Evolutionary conservation across 2,797 vertebrate species (phyloP), one percentile per base, ranked within the genome.

Genomic region (Sebastes oblongus): DNA sequence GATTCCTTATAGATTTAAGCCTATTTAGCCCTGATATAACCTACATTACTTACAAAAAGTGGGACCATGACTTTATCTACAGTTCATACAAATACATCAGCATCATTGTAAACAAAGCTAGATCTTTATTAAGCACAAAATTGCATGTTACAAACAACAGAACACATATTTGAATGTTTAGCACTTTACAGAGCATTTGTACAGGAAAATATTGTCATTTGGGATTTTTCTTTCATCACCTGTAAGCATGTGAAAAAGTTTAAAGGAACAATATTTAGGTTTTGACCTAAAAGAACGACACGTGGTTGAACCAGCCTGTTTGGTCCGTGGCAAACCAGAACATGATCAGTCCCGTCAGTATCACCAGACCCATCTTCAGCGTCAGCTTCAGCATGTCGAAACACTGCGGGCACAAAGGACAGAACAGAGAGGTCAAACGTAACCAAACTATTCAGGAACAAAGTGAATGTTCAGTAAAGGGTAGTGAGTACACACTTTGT

Each of bases 271-370:
- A 56, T 66, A 80, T 14, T 9, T 0, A 50, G 11, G 25, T 24
- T 60, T 27, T 55, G 11, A 22, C 7, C 55, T 90, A 75, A 72
- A 82, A 83, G 32, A 79, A 72, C 2, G 42, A 75, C 39, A 42
- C 1, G 4, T 66, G 25, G 32, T 66, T 72, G 50, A 90, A 67
- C 92, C 89, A 93, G 22, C 92, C 90, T 14, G 83, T 70, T 69
- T 89, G 88, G 58, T 94, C 89, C 81, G 90, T 89, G 69, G 81
- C 87, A 86, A 94, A 90, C 91, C 88, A 94, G 83, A 91, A 93
- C 77, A 94, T 86, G 72, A 95, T 34, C 39, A 95, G 70, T 5
- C 96, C 96, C 42, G 83, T 68, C 77, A 67, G 59, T 6, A 89
- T 72, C 64, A 90, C 79, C 76, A 94, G 66, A 77, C 68, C 62